Evolutionary conservation across 2,888 invertebrate species (phyloP).

Genomic region (Epinotia bilunana): DNA sequence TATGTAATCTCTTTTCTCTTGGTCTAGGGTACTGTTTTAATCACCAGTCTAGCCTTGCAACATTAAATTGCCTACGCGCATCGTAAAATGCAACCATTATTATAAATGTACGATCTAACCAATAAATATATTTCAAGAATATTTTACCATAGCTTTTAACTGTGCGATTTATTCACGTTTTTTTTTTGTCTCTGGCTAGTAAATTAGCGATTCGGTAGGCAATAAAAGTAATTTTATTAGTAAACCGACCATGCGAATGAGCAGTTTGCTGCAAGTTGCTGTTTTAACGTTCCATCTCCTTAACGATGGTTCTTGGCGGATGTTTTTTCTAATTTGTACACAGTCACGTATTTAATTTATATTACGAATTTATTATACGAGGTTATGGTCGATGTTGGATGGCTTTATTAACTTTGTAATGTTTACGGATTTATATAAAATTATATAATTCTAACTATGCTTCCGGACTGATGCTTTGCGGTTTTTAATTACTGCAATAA

Average conservation of each 20-base stretch:
- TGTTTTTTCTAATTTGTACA: slow-evolving; percentile 34
- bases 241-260: slow-evolving; percentile 25
- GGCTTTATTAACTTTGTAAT: slow-evolving; percentile 35
- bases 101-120: not conserved
- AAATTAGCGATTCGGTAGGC: slow-evolving; percentile 25
- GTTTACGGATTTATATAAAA: slow-evolving; percentile 1
- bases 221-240: slow-evolving; percentile 38
- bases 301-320: slow-evolving; percentile 35
- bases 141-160: slow-evolving; percentile 5
- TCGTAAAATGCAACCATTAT: not conserved
- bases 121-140: slow-evolving; percentile 12
- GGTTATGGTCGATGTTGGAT: slow-evolving; percentile 26
- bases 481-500: not conserved
- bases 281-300: slow-evolving; percentile 29
- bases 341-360: slow-evolving; percentile 38
- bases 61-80: not conserved
- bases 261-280: slow-evolving; percentile 21
- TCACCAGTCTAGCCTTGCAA: too few species aligned
- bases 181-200: slow-evolving; percentile 11
- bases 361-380: slow-evolving; percentile 30
- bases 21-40: too few species aligned
- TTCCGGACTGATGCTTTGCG: not conserved
- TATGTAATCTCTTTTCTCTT: too few species aligned
- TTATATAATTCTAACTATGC: slow-evolving; percentile 1
- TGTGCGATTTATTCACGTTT: slow-evolving; percentile 9